These are phyloP conservation scores for Osedax fenrisi DNA, from an alignment of 2,888 invertebrate species.

Conservation along the genomic window DNA sequence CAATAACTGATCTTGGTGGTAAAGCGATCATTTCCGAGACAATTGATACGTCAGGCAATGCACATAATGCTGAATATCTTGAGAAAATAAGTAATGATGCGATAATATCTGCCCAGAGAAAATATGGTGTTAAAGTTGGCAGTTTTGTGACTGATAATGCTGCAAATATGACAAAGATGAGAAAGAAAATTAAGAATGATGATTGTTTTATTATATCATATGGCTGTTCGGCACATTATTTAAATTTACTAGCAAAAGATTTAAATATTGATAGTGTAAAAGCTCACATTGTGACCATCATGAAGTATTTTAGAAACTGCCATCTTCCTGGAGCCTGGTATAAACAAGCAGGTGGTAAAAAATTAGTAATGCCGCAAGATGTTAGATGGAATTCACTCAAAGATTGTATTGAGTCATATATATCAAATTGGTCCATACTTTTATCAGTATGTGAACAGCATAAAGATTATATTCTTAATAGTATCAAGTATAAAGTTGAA, in stretches of 20 bases:
- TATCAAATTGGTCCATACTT: background rate
- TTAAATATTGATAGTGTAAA: background rate
- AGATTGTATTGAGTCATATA: background rate
- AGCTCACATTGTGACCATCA: background rate
- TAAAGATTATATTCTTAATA: background rate
- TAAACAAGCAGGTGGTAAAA: background rate
- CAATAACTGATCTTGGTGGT: background rate
- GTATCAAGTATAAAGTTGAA: background rate
- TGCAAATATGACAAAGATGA: conserved; percentile 3
- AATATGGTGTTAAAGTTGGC: conserved; percentile 2
- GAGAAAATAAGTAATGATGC: background rate
- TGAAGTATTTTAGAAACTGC: conserved; percentile 1
- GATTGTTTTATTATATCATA: background rate
- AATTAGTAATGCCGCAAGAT: background rate
- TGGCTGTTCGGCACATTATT: too few species aligned
- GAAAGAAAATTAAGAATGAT: background rate
- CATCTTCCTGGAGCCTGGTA: background rate
- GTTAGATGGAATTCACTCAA: background rate
- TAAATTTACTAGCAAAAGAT: conserved; percentile 3
- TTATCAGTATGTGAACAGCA: background rate
- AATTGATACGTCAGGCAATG: conserved; percentile 3
- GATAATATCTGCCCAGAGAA: background rate
- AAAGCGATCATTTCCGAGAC: background rate
- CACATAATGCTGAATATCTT: background rate
- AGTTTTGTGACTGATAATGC: conserved; percentile 14